Conservation (phyloP, 2,113 vertebrate species). For the Pseudorhombus dupliciocellatus region DNA sequence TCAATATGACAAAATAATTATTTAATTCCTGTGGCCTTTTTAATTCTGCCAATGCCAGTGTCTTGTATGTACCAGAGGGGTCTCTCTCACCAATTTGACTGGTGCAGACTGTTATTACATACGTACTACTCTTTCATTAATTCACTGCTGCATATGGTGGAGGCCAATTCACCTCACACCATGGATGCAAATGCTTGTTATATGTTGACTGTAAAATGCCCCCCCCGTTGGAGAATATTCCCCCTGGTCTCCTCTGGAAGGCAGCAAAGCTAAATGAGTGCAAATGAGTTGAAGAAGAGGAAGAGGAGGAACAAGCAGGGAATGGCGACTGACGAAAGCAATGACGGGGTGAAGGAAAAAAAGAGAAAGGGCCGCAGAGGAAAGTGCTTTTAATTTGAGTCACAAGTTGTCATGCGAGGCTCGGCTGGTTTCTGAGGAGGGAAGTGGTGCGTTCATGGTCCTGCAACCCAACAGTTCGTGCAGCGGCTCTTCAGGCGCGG, state of each 20-base stretch:
- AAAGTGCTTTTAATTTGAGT: constrained; percentile 67
- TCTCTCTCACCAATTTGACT: too few species aligned
- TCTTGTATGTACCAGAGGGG: too few species aligned
- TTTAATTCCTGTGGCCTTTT: too few species aligned
- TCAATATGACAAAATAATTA: too few species aligned
- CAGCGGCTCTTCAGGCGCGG: constrained; percentile 1
- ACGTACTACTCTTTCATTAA: too few species aligned
- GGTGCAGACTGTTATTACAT: too few species aligned
- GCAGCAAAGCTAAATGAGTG: constrained; percentile 58
- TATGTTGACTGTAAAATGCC: too few species aligned
- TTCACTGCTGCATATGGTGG: too few species aligned
- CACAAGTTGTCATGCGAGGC: constrained; percentile 73
- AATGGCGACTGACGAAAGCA: constrained; percentile 10
- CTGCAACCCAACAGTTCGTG: background rate
- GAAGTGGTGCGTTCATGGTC: constrained; percentile 12
- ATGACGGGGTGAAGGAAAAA: constrained; percentile 24
- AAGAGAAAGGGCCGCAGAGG: constrained; percentile 17
- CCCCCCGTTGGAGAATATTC: constrained; percentile 5
- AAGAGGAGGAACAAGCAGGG: background rate
- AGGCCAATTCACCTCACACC: too few species aligned
- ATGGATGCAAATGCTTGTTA: too few species aligned
- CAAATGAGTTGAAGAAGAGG: constrained; percentile 16
- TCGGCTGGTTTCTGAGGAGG: constrained; percentile 41
- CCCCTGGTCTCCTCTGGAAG: constrained; percentile 63
- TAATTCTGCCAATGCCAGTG: too few species aligned